Base-by-base conservation (phyloP, 2,113 vertebrate species). In the Cyanistes caeruleus region DNA sequence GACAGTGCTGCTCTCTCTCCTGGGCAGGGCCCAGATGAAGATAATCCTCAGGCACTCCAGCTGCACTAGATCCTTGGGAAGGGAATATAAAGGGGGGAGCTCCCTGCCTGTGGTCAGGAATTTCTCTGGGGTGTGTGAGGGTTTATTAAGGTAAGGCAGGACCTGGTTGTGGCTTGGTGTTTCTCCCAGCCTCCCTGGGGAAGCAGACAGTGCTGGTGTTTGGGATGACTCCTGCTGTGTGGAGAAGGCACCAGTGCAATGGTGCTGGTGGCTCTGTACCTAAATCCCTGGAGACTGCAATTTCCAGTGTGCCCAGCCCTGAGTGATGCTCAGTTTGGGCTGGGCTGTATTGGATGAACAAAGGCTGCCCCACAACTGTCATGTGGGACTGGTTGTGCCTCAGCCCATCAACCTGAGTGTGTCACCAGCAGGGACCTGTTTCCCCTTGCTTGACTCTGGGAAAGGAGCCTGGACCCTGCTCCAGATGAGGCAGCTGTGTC, bases 101-200 rank as follows among this genome's bases (percentile, higher is more conserved):
- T 53, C 18, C 35, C 0, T 2, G 3, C 13, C 1, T 7, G 15
- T 44, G 27, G 13, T 12, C 0, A 49, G 49, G 28, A 25, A 1
- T 1, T 65, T 84, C 69, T 0, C 2, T 63, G 44, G 35, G 11
- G 31, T 5, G 1, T 23, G 15, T 24, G 22, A 14, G 0, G 9
- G 7, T 6, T 4, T 52, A 0, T 0, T 63, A 70, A 78, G 64
- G 68, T 52, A 35, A 58, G 75, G 35, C 2, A 17, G 4, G 55
- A 56, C 9, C 15, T 62, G 35, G 68, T 15, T 48, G 56, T 41
- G 68, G 44, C 14, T 35, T 1, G 1, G 13, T 67, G 39, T 53
- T 89, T 77, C 16, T 67, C 35, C 13, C 17, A 60, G 69, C 6
- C 24, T 68, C 46, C 37, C 53, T 10, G 25, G 33, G 59, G 52